Base-by-base conservation (phyloP, 2,888 invertebrate species). In the Nymphalis c-album region DNA sequence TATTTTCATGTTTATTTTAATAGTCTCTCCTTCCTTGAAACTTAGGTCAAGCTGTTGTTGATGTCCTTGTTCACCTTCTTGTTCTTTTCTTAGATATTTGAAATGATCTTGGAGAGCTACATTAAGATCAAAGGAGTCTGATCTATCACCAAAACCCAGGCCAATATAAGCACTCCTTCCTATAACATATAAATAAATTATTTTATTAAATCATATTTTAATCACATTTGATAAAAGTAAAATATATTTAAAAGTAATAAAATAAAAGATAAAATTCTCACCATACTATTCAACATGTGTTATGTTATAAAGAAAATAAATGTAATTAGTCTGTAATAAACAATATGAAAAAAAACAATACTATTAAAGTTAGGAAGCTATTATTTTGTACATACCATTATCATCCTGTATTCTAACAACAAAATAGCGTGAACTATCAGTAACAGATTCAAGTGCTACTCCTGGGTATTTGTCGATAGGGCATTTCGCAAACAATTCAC, bases 21-120 rank as follows among this genome's bases (percentile, higher is more conserved):
- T 99, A 1, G 99, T 99, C 93, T 99, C 98, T 22, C 99, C 99
- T 82, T 99, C 99, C 84, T 99, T 99, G 85, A 99, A 99, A 60
- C 98, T 97, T 64, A 99, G 94, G 93, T 99, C 99, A 53, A 99
- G 92, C 78, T 97, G 96, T 77, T 94, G 95, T 70, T 94, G 95
- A 13, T 96, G 95, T 70, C 94, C 94, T 76, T 95, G 94, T 80
- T 97, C 97, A 67, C 94, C 95, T 79, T 94, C 94, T 79, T 96
- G 95, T 84, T 97, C 97, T 80, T 96, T 96, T 84, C 96, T 96
- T 58, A 97, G 90, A 96, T 96, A 97, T 92, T 99, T 99, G 84
- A 99, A 99, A 85, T 99, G 98, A 87, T 99, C 98, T 93, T 99
- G 99, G 63, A 99, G 93, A 50, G 99, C 97, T 40, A 99, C 99